Evolutionary conservation across 2,888 invertebrate species (phyloP).

Genomic region (Drosophila kokeensis): DNA sequence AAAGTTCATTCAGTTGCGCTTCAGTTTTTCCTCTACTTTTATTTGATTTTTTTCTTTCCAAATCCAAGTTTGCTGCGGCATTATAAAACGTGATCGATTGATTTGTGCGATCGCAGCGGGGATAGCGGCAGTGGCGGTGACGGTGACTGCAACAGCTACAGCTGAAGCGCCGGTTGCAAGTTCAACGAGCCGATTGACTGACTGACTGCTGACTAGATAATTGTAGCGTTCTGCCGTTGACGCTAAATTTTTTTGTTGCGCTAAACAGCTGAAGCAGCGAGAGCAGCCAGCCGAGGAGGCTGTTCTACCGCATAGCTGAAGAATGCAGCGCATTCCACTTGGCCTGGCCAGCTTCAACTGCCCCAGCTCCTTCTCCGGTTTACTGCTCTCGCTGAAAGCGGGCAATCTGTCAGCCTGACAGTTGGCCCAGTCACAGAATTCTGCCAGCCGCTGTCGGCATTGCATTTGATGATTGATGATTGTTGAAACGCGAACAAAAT

Average conservation of each 20-base stretch:
- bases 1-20: conserved; percentile 78
- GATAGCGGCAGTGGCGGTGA: conserved; percentile 31
- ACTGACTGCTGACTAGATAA: conserved; percentile 84
- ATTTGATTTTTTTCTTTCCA: conserved; percentile 25
- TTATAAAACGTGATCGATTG: conserved; percentile 84
- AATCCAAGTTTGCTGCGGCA: conserved; percentile 46
- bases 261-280: conserved; percentile 69
- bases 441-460: conserved; percentile 73
- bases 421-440: conserved; percentile 77
- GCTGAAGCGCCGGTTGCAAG: conserved; percentile 72
- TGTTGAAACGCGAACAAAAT: conserved; percentile 82
- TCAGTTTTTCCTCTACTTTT: conserved; percentile 49
- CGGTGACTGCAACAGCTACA: conserved; percentile 24
- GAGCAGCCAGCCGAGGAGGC: conserved; percentile 24
- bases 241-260: conserved; percentile 53
- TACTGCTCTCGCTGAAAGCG: conserved; percentile 72
- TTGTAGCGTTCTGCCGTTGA: conserved; percentile 79
- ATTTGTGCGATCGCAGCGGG: conserved; percentile 80
- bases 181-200: conserved; percentile 82
- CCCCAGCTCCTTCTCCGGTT: conserved; percentile 38
- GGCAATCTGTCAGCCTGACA: conserved; percentile 83
- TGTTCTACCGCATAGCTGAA: conserved; percentile 44
- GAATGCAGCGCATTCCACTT: conserved; percentile 71
- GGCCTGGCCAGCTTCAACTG: conserved; percentile 45
- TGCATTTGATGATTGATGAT: conserved; percentile 84